Percentiles rank a stretch among this genome's conserved stretches.
Evolutionary conservation across 2,113 vertebrate genomes (phyloP).

Genomic region (Progne subis): DNA sequence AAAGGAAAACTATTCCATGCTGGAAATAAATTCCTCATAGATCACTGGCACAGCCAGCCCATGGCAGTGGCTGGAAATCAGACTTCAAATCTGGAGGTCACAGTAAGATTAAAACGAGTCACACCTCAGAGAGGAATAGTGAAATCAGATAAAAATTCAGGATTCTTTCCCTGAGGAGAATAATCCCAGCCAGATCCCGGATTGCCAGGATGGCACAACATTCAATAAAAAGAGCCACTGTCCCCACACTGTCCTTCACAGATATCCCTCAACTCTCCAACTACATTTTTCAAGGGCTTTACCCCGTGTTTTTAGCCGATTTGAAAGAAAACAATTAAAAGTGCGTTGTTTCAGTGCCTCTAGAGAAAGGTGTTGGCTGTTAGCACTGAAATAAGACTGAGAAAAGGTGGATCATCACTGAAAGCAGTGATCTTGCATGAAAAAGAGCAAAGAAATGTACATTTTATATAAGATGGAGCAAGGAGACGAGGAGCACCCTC

Average conservation of each 20-base stretch:
- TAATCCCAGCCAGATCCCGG: neutral
- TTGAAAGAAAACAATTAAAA: neutral
- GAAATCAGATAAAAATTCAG: rapidly evolving
- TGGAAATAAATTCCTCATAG: neutral
- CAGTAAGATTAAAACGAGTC: neutral
- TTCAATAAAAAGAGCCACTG: neutral
- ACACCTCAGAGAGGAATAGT: neutral
- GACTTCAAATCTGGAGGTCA: neutral
- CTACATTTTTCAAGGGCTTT: neutral
- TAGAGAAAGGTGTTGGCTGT: neutral
- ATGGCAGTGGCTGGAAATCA: neutral
- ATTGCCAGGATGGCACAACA: neutral
- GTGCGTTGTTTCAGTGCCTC: neutral
- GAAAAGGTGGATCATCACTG: neutral
- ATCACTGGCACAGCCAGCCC: neutral
- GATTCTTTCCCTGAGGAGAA: neutral
- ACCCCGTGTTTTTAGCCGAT: neutral
- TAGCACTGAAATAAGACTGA: neutral
- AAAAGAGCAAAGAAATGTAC: neutral
- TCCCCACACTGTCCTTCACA: neutral
- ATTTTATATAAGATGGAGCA: rapidly evolving
- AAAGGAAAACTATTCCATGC: neutral
- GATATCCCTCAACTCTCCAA: neutral
- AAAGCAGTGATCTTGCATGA: rapidly evolving
- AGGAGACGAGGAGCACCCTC: neutral